Evolutionary conservation across 1,140 invertebrate genomes (phyloP).

Genomic region (Cydia amplana): DNA sequence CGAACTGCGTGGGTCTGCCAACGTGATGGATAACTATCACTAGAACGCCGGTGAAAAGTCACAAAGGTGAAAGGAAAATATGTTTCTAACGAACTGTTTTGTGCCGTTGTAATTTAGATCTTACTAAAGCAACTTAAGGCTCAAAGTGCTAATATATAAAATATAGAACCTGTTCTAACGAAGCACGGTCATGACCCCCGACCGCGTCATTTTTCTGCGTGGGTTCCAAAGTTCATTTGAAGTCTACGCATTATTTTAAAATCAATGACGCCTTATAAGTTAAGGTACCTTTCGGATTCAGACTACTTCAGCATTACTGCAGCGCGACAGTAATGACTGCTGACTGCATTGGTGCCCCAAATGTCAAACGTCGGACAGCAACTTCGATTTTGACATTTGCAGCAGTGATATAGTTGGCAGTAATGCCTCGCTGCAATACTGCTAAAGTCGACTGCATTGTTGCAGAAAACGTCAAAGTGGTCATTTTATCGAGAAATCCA

Average conservation of each 20-base stretch:
- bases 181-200: not conserved
- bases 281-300: no score
- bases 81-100: not conserved
- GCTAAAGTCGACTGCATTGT: no score
- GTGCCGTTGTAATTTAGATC: not conserved
- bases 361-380: no score
- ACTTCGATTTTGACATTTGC: no score
- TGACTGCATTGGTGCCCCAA: no score
- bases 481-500: no score
- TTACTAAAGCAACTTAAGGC: not conserved
- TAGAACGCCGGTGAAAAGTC: not conserved
- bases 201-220: not conserved
- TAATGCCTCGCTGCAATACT: no score
- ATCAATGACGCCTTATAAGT: not conserved
- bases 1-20: not conserved
- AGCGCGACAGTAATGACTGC: no score
- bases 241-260: not conserved
- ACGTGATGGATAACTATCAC: slow-evolving; percentile 1
- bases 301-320: no score
- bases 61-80: not conserved
- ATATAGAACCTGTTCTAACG: not conserved
- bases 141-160: not conserved
- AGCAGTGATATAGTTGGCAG: no score
- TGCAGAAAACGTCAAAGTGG: no score
- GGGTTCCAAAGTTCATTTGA: not conserved